Evolutionary conservation across 2,113 vertebrate genomes (phyloP), one percentile per base, ranked within the genome.

Genomic region (Tautogolabrus adspersus): DNA sequence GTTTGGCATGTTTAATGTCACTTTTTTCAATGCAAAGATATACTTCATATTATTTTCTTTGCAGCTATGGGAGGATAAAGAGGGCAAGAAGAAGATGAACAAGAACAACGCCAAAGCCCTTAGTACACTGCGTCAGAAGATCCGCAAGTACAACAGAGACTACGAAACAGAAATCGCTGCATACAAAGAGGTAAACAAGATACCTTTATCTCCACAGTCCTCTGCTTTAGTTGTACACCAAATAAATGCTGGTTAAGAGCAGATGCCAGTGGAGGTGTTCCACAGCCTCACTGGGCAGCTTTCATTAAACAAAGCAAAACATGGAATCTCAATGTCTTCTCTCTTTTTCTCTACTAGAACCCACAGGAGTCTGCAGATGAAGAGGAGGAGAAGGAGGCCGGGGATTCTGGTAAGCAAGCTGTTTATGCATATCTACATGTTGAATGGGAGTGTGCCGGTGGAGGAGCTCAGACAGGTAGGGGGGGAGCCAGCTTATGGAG

Each of bases 61-160:
- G 6, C 70, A 97, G 97, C 89, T 97, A 2, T 97, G 97, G 96
- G 97, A 97, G 74, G 96, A 97, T 83, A 97, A 97, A 79, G 97
- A 97, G 78, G 96, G 96, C 37, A 96, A 96, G 82, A 97, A 97
- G 93, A 97, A 97, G 88, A 97, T 97, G 97, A 97, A 97, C 88
- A 97, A 97, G 92, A 97, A 97, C 89, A 97, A 97, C 0, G 96
- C 96, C 8, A 97, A 97, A 86, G 96, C 97, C 13, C 91, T 97
- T 75, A 97, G 96, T 81, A 96, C 96, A 0, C 90, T 97, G 23
- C 94, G 96, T 5, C 97, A 97, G 93, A 97, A 97, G 93, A 97
- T 97, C 74, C 95, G 96, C 83, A 97, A 97, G 79, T 97, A 97
- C 91, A 97, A 97, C 93, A 87, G 96, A 11, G 97, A 97, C 73